These are phyloP conservation scores for Crenichthys baileyi DNA, from an alignment of 2,797 vertebrate genomes.

Conservation along the genomic window DNA sequence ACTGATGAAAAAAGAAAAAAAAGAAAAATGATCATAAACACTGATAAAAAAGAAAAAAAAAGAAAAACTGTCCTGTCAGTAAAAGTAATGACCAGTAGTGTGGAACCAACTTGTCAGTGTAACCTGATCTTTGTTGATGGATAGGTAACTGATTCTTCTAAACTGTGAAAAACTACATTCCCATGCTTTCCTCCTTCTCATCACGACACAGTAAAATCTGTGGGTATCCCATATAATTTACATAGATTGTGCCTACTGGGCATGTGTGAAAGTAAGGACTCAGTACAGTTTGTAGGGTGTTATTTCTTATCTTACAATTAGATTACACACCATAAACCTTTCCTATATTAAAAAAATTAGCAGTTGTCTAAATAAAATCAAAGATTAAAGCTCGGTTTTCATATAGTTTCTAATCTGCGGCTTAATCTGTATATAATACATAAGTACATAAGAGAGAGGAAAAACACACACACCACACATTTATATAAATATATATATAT, in stretches of 20 bases:
- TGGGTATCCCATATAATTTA: slow-evolving; percentile 26
- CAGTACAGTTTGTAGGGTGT: too few species aligned
- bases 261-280: not conserved
- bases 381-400: too few species aligned
- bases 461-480: too few species aligned
- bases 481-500: too few species aligned
- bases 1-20: slow-evolving; percentile 36
- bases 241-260: slow-evolving; percentile 62
- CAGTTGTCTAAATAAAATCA: not conserved
- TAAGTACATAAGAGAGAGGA: too few species aligned
- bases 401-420: too few species aligned
- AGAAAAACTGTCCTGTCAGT: slow-evolving; percentile 57
- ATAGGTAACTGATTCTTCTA: slow-evolving; percentile 76
- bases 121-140: slow-evolving; percentile 77
- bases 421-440: too few species aligned
- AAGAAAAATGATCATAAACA: slow-evolving; percentile 49
- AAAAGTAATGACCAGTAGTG: slow-evolving; percentile 68
- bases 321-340: not conserved
- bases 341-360: not conserved
- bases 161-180: slow-evolving; percentile 70
- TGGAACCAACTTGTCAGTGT: slow-evolving; percentile 67
- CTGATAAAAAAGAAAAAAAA: slow-evolving; percentile 34
- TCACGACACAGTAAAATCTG: slow-evolving; percentile 38
- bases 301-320: too few species aligned
- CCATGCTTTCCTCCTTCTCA: slow-evolving; percentile 56